These are phyloP conservation scores for Pheosia tremula DNA, from an alignment of 2,888 invertebrate genomes.

Conservation along the genomic window DNA sequence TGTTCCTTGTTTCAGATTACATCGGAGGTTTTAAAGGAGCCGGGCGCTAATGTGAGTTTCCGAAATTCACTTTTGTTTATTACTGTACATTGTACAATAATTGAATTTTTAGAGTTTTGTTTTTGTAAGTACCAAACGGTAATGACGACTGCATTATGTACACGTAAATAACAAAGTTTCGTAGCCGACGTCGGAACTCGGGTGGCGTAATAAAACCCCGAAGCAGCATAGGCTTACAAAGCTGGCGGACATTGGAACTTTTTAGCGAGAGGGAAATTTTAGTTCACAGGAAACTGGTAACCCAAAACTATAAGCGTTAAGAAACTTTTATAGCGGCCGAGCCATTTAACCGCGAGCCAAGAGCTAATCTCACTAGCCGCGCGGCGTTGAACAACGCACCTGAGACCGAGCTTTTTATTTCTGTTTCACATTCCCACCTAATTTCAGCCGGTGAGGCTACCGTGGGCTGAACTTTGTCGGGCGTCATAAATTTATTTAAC, in stretches of 20 bases:
- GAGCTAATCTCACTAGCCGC: constrained; percentile 73
- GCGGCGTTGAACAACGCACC: constrained; percentile 69
- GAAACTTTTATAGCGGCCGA: constrained; percentile 79
- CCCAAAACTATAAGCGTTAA: constrained; percentile 77
- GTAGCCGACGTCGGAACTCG: constrained; percentile 52
- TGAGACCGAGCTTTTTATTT: constrained; percentile 79
- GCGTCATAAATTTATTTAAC: constrained; percentile 85
- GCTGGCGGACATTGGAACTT: constrained; percentile 62
- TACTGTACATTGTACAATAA: constrained; percentile 55
- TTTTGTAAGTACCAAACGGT: not conserved
- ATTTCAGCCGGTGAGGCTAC: constrained; percentile 73
- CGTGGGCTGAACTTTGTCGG: constrained; percentile 83
- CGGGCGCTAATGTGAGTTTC: constrained; percentile 83
- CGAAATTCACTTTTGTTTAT: constrained; percentile 74
- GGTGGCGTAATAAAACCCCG: constrained; percentile 59
- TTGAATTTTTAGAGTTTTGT: constrained; percentile 54
- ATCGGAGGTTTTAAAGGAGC: constrained; percentile 80
- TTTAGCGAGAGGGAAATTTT: constrained; percentile 65
- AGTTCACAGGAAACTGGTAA: constrained; percentile 62
- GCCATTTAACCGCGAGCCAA: constrained; percentile 78
- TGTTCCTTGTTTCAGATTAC: constrained; percentile 84
- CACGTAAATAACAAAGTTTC: constrained; percentile 66
- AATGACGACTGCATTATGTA: constrained; percentile 11
- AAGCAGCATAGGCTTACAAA: constrained; percentile 59
- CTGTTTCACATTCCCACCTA: constrained; percentile 80